Percentiles rank a stretch among this genome's conserved stretches.
These are phyloP conservation scores for Prosapia bicincta DNA, from an alignment of 2,888 invertebrate species.

Conservation along the genomic window DNA sequence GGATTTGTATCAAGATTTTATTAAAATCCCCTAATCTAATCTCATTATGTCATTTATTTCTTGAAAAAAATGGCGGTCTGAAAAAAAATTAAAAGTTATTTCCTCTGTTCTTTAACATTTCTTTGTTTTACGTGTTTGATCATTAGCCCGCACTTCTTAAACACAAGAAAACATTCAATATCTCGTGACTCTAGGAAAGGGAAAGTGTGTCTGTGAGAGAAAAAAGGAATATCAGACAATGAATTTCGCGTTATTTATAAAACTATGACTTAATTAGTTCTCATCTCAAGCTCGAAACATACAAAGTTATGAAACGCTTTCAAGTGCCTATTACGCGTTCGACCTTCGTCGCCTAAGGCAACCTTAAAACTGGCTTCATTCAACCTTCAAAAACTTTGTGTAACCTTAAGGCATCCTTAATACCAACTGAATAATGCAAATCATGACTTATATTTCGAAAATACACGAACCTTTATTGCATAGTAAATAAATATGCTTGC, in stretches of 20 bases:
- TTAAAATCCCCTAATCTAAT: too few species aligned
- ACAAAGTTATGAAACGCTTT: too few species aligned
- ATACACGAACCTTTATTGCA: neutral
- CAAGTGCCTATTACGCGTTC: neutral
- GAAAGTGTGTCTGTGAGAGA: neutral
- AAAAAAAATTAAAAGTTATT: too few species aligned
- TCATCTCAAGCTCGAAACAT: neutral
- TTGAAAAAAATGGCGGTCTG: too few species aligned
- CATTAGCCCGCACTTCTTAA: too few species aligned
- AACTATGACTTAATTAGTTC: neutral
- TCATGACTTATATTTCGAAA: neutral
- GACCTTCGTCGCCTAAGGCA: neutral
- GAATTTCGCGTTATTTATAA: neutral
- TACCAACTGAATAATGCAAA: neutral
- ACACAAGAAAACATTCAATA: too few species aligned
- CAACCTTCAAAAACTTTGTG: neutral
- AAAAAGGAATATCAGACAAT: neutral
- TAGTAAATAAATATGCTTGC: neutral
- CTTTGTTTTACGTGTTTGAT: too few species aligned
- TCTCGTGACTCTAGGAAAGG: too few species aligned
- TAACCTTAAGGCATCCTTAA: neutral
- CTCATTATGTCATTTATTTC: too few species aligned
- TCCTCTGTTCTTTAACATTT: too few species aligned
- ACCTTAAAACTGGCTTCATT: neutral
- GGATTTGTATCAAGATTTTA: too few species aligned